phyloP scores from a whole-genome alignment of 2,797 vertebrate species.

The Sebastes aleutianus region DNA sequence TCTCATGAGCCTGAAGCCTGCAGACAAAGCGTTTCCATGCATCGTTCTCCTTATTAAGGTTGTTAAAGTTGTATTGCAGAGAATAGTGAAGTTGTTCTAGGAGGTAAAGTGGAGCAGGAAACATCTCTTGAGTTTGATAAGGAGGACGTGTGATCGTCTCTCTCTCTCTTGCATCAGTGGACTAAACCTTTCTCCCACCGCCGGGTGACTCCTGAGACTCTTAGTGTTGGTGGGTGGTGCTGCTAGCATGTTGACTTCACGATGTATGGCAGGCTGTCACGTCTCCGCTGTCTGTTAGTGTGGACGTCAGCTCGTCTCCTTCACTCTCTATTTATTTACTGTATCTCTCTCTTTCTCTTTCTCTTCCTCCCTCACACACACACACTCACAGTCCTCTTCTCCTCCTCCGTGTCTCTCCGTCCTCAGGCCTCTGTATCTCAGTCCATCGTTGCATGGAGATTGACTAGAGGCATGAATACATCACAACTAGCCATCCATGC shows the following conservation, averaged over 20 bases:
- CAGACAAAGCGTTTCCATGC: too few relatives aligned
- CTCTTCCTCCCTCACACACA: neutral
- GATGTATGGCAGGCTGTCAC: neutral
- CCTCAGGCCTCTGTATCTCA: conserved; percentile 57
- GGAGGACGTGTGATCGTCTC: neutral
- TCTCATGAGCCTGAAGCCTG: too few relatives aligned
- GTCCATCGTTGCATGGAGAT: conserved; percentile 71
- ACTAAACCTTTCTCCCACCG: neutral
- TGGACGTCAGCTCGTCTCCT: neutral
- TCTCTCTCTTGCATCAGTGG: neutral
- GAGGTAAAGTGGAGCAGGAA: neutral
- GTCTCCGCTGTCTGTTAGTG: neutral
- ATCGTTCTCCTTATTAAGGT: too few relatives aligned
- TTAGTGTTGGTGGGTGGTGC: neutral
- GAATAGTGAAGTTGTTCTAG: too few relatives aligned
- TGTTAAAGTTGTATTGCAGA: too few relatives aligned
- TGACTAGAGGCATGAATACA: conserved; percentile 75
- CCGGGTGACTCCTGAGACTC: neutral
- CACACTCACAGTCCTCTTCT: neutral
- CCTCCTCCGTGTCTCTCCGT: conserved; percentile 22
- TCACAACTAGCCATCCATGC: conserved; percentile 70
- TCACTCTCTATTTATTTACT: neutral
- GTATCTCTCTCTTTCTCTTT: neutral
- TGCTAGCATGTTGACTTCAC: neutral
- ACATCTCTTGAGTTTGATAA: too few relatives aligned